Evolutionary conservation across 2,888 invertebrate genomes (phyloP), one percentile per base, ranked within the genome.

Genomic region (Ochropleura leucogaster): DNA sequence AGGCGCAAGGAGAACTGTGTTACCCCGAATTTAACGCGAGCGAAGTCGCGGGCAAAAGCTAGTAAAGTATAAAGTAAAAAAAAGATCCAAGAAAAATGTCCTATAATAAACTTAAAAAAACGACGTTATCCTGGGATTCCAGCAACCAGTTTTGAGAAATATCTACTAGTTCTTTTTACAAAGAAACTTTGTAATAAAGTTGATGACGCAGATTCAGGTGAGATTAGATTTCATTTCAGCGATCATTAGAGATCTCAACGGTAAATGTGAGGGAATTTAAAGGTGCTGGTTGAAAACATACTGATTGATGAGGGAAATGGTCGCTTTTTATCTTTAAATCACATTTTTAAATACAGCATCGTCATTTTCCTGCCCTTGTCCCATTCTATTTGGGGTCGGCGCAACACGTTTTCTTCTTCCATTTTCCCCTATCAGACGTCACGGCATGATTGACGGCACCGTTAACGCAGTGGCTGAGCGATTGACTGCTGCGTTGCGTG

Each of bases 231-330:
- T 68, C 18, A 81, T 70, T 72, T 71, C n/a, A 77, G 67, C 67
- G 67, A 44, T 47, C 9, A 8, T 65, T 42, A 16, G 8, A 8
- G n/a, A n/a, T 16, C 18, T n/a, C 4, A 18, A 12, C 20, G 6
- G 20, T 46, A 60, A 49, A 60, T 65, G 30, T 14, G 51, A 55
- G 51, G 47, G 47, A 67, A 74, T 30, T 47, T 63, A 77, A 78
- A 80, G 73, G 63, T 40, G 59, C 40, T 18, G 40, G 51, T 67
- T 74, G 68, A 67, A 79, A 76, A 86, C 75, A 80, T 68, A 85
- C 51, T 10, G 67, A 8, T 65, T 63, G 47, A 60, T 68, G 47
- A 60, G 71, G 53, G 71, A 40, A 72, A n/a, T 40, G n/a, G 10
- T 40, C 9, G 14, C 1, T 63, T 68, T 30, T 44, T 0, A 9